These are phyloP conservation scores for Drosophila emarginata DNA, from an alignment of 2,888 invertebrate genomes.

Conservation along the genomic window DNA sequence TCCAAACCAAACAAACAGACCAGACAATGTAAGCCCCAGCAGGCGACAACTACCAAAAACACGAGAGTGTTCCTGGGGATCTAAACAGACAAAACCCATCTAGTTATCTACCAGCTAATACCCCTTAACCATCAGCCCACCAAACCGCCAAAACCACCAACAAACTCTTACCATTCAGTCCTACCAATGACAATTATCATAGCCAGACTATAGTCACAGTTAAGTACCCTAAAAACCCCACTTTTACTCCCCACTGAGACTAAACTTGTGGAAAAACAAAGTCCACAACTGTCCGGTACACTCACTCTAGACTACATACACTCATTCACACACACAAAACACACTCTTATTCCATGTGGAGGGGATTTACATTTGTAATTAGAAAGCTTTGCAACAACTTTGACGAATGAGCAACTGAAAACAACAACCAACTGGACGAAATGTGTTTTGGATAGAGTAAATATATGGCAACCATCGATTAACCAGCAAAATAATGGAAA, in stretches of 20 bases:
- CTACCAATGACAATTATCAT: slow-evolving; percentile 59
- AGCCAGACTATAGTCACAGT: slow-evolving; percentile 38
- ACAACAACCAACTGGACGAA: slow-evolving; percentile 15
- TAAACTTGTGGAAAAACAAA: slow-evolving; percentile 33
- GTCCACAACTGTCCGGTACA: slow-evolving; percentile 38
- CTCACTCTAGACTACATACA: slow-evolving; percentile 27
- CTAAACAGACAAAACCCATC: slow-evolving; percentile 15
- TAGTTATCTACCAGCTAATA: slow-evolving; percentile 60
- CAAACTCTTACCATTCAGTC: neutral
- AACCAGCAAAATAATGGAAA: neutral
- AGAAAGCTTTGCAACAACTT: slow-evolving; percentile 74
- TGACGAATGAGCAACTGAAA: slow-evolving; percentile 54
- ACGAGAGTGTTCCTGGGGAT: slow-evolving; percentile 27
- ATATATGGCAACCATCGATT: neutral
- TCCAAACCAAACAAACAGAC: slow-evolving; percentile 16
- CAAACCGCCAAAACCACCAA: neutral
- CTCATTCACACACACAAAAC: slow-evolving; percentile 41
- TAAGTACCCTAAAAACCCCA: slow-evolving; percentile 20
- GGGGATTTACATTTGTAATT: slow-evolving; percentile 80
- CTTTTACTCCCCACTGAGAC: slow-evolving; percentile 9
- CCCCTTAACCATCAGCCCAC: slow-evolving; percentile 10
- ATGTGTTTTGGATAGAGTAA: neutral
- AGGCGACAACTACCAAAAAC: slow-evolving; percentile 45
- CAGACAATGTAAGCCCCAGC: slow-evolving; percentile 30
- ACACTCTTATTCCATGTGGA: slow-evolving; percentile 38